A percentile compares a stretch with the other conserved stretches of the same genome.
phyloP scores from a whole-genome alignment of 1,140 invertebrate species.

The Cyclina sinensis region DNA sequence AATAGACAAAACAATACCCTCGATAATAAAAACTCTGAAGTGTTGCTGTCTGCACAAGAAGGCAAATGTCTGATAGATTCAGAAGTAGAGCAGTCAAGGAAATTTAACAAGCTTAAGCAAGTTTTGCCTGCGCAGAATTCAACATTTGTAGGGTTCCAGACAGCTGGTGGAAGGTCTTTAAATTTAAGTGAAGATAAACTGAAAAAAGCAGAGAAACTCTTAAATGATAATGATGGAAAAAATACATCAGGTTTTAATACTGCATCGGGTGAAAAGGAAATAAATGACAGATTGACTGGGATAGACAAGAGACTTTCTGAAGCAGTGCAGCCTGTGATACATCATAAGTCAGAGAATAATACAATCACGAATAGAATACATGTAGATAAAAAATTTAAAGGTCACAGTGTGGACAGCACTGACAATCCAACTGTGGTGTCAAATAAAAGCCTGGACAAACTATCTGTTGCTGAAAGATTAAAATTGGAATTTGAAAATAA shows the following conservation, averaged over 20 bases:
- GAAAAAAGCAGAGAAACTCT: slow-evolving; percentile 42
- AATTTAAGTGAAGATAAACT: slow-evolving; percentile 51
- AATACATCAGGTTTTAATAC: not conserved
- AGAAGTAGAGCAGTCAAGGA: too few species aligned
- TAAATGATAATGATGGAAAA: not conserved
- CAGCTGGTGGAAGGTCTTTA: slow-evolving; percentile 56
- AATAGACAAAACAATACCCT: too few species aligned
- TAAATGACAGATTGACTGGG: not conserved
- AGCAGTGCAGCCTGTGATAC: too few species aligned
- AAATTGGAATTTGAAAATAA: slow-evolving; percentile 48
- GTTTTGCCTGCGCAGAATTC: not conserved
- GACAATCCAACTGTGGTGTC: too few species aligned
- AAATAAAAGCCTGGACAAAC: not conserved
- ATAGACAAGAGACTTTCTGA: not conserved
- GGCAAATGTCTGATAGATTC: too few species aligned
- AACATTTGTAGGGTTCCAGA: slow-evolving; percentile 61
- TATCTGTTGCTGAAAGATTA: slow-evolving; percentile 37
- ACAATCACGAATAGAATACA: too few species aligned
- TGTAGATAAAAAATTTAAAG: too few species aligned
- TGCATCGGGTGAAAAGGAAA: not conserved
- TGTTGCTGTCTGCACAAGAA: too few species aligned
- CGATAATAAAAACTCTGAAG: too few species aligned
- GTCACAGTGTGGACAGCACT: too few species aligned
- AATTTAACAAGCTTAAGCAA: not conserved
- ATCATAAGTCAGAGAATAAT: too few species aligned